A percentile compares a stretch with the other conserved stretches of the same genome.
phyloP scores from a whole-genome alignment of 2,113 vertebrate species.

The Bos indicus region DNA sequence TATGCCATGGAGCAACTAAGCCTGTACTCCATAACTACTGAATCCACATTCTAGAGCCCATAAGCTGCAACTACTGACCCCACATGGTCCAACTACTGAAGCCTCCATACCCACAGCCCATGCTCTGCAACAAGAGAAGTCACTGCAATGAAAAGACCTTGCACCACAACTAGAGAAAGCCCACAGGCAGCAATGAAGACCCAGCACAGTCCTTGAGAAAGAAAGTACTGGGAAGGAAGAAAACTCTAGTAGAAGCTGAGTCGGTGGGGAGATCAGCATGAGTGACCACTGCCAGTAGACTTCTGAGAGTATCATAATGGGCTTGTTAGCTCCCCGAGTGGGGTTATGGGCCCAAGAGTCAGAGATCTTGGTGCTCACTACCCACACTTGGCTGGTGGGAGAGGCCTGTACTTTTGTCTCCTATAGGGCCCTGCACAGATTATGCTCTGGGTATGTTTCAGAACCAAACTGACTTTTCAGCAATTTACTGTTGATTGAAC shows the following conservation, averaged over 20 bases:
- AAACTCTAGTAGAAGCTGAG: not conserved
- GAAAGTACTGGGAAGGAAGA: not conserved
- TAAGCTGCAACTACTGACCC: not conserved
- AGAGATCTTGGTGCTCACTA: too few relatives aligned
- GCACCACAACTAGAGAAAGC: not conserved
- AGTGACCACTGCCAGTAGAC: not conserved
- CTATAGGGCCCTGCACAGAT: not conserved
- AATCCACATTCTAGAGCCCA: not conserved
- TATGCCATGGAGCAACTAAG: not conserved
- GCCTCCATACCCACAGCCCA: not conserved
- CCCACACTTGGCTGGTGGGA: not conserved
- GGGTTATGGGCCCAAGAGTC: not conserved
- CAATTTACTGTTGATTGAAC: slow-evolving; percentile 3
- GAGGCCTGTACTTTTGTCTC: not conserved
- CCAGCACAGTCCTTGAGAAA: not conserved
- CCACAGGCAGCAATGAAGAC: not conserved
- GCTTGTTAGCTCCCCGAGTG: not conserved
- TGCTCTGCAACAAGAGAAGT: not conserved
- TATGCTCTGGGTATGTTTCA: not conserved
- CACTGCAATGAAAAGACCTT: not conserved
- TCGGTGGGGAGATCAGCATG: not conserved
- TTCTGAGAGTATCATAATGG: fast-evolving
- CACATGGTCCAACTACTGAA: not conserved
- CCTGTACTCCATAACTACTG: not conserved
- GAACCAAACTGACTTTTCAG: not conserved